Base-by-base conservation (phyloP, 2,113 vertebrate genomes). In the Psettodes erumei region DNA sequence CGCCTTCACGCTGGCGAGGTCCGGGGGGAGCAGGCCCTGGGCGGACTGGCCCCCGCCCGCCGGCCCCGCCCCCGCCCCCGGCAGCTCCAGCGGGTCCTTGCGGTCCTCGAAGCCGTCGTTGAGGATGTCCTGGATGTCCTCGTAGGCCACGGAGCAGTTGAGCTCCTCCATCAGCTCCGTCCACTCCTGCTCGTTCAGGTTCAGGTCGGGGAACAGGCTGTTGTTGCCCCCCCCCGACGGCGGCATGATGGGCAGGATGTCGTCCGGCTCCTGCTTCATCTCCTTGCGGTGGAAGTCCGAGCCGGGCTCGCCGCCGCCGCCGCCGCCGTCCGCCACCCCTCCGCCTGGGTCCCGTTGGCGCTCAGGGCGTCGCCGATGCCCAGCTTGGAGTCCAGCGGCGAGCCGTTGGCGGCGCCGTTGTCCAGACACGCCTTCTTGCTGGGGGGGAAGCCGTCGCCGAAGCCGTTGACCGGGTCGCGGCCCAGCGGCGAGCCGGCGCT, bases 101-200 rank as follows among this genome's bases (percentile, higher is more conserved):
- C 97, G 97, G 71, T 98, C 96, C 82, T 97, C 98, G 9, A 99
- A 98, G 67, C 96, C 96, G 1, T 97, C 97, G 1, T 94, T 98
- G 21, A 99, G 96, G n/a, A 99, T 95, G 89, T 99, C 97, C 94
- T 99, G 97, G 93, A 99, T 98, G 90, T 99, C 98, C 87, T 98
- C 96, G 37, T 98, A 97, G 0, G 95, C 95, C 84, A 99, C 96
- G 0, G 97, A 96, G 73, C 96, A 95, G 79, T 98, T 99, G 42
- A 99, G 95, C 90, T 99, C 98, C 88, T 99, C 97, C 67, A 99
- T 98, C 74, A 99, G 96, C 88, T 99, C 98, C 55, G 95, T 96
- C 98, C 98, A 99, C 72, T 98, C 98, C 90, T 98, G 98, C 86
- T 99, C 98, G 0, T 99, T 97, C 19, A 99, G 95, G 91, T 98